These are phyloP conservation scores for Sycophila sp. DNA, from an alignment of 1,140 invertebrate genomes.

Conservation along the genomic window DNA sequence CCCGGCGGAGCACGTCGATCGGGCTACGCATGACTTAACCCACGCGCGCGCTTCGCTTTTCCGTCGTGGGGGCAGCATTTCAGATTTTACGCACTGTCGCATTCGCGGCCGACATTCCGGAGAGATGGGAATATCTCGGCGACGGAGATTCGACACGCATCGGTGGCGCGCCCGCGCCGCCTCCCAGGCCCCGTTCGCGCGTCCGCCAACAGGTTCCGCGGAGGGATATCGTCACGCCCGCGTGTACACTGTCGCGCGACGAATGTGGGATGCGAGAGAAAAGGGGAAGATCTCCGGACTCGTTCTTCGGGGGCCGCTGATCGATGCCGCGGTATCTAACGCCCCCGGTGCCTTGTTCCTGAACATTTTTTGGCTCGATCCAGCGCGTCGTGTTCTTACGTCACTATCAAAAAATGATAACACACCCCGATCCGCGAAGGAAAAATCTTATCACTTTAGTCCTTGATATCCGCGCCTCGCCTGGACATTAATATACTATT, in stretches of 20 bases:
- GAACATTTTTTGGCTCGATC: no score
- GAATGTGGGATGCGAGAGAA: no score
- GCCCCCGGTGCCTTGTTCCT: no score
- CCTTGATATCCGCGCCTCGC: no score
- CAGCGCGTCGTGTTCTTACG: no score
- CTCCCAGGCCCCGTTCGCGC: not conserved
- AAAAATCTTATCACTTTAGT: no score
- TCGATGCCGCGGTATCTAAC: no score
- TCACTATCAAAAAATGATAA: no score
- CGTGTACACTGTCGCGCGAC: no score
- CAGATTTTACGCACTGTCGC: slow-evolving; percentile 59
- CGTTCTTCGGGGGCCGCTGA: no score
- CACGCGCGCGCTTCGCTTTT: slow-evolving; percentile 28
- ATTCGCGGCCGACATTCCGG: slow-evolving; percentile 41
- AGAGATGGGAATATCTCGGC: not conserved
- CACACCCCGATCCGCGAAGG: no score
- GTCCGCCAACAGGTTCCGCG: slow-evolving; percentile 6
- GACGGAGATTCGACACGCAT: slow-evolving; percentile 19
- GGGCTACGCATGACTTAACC: not conserved
- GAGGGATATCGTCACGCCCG: not conserved
- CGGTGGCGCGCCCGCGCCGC: not conserved
- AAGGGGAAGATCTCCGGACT: not conserved
- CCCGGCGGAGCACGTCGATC: not conserved
- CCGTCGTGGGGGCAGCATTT: slow-evolving; percentile 35
- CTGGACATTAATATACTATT: no score